Percentiles rank a stretch among this genome's conserved stretches.
phyloP scores from a whole-genome alignment of 64 coral and sea anemone genomes.

The Stichodactyla mertensii region DNA sequence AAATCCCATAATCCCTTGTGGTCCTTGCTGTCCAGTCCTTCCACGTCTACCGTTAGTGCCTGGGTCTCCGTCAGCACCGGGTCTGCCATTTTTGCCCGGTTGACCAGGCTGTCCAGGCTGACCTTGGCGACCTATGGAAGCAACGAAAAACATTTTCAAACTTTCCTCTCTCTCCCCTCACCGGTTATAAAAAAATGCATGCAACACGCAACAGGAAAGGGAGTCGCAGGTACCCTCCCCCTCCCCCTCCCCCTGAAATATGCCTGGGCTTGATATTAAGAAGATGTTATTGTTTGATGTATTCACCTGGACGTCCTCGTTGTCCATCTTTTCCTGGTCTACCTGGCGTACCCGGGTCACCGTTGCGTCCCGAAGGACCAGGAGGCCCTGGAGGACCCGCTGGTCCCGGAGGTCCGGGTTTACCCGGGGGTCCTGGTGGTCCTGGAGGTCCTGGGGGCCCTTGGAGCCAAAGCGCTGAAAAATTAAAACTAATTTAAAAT shows the following conservation, averaged over 20 bases:
- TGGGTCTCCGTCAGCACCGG: not conserved
- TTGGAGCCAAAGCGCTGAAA: not conserved
- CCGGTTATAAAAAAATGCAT: no score
- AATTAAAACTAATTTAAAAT: not conserved
- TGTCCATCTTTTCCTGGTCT: slow-evolving; percentile 9
- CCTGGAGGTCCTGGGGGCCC: slow-evolving; percentile 9
- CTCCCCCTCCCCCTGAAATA: not conserved
- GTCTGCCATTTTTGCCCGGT: not conserved
- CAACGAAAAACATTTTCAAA: not conserved
- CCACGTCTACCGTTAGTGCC: not conserved
- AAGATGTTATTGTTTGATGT: no score
- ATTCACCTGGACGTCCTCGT: slow-evolving; percentile 1
- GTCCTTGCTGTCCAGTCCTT: not conserved
- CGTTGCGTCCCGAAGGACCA: not conserved
- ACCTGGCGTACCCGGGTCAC: not conserved
- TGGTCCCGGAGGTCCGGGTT: not conserved
- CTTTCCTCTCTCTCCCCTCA: not conserved
- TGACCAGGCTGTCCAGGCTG: not conserved
- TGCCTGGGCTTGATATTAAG: not conserved
- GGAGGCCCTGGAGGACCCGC: not conserved
- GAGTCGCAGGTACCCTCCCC: no score
- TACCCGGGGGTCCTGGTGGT: slow-evolving; percentile 9
- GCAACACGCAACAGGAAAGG: no score
- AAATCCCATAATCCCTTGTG: not conserved
- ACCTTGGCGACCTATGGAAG: not conserved